Evolutionary conservation across 1,140 invertebrate genomes (phyloP).

Genomic region (Penaeus chinensis): DNA sequence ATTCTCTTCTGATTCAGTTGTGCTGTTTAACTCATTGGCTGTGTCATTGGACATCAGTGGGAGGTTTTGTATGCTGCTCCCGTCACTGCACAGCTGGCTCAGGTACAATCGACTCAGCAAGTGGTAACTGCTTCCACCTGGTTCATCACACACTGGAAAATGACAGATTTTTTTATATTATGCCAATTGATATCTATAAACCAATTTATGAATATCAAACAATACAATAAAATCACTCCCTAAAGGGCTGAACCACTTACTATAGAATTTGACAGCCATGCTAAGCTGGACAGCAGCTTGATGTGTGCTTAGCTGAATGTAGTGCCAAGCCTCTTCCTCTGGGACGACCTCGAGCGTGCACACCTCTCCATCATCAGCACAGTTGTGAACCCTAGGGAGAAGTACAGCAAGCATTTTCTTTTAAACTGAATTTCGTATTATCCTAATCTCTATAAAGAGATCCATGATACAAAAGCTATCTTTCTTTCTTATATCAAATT

Average conservation of each 20-base stretch:
- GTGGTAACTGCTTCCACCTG: constrained; percentile 42
- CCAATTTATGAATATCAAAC: no score
- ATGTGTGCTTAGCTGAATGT: constrained; percentile 48
- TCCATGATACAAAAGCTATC: no score
- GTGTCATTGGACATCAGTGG: not conserved
- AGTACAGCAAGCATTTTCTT: not conserved
- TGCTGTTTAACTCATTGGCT: not conserved
- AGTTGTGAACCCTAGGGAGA: constrained; percentile 53
- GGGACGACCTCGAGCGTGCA: constrained; percentile 59
- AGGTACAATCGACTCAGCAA: constrained; percentile 28
- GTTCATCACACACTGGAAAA: constrained; percentile 35
- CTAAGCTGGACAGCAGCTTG: constrained; percentile 15
- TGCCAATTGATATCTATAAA: no score
- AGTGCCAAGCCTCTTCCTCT: constrained; percentile 64
- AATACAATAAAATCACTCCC: no score
- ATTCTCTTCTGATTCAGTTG: constrained; percentile 30
- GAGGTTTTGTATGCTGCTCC: not conserved
- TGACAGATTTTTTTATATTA: no score
- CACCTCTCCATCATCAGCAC: constrained; percentile 2
- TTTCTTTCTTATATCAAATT: no score
- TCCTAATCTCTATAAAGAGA: no score
- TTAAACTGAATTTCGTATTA: no score
- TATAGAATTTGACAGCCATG: constrained; percentile 39
- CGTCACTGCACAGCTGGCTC: constrained; percentile 26
- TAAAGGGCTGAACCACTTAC: constrained; percentile 23